These are phyloP conservation scores for Eurystomus glaucurus DNA, from an alignment of 2,797 vertebrate genomes.

Conservation along the genomic window DNA sequence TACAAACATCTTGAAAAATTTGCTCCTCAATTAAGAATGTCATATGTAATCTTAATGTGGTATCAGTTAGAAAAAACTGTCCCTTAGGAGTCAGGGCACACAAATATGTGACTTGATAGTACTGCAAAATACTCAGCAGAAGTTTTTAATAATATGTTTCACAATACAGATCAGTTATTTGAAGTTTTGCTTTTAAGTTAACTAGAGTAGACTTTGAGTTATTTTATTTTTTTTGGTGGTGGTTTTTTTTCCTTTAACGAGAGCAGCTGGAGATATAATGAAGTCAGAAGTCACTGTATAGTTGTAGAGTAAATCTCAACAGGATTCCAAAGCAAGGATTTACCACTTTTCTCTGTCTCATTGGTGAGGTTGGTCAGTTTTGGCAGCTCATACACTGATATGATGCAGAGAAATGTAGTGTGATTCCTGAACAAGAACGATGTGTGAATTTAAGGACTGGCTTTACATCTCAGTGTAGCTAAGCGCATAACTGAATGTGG, in stretches of 20 bases:
- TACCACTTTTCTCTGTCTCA: neutral
- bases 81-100: neutral
- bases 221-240: neutral
- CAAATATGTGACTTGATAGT: neutral
- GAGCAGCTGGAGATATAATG: neutral
- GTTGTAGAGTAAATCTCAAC: neutral
- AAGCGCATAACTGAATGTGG: neutral
- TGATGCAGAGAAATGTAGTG: neutral
- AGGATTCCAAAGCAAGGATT: neutral
- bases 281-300: neutral
- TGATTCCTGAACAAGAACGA: neutral
- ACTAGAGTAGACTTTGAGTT: neutral
- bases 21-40: neutral
- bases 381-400: neutral
- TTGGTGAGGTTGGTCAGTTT: rapidly evolving
- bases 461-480: neutral
- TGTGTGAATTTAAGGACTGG: neutral
- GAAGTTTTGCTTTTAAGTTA: neutral
- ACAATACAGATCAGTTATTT: neutral
- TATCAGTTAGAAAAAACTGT: neutral
- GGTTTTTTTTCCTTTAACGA: neutral
- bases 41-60: neutral
- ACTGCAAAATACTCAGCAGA: neutral
- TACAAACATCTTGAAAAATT: neutral
- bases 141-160: neutral